Evolutionary conservation across 2,888 invertebrate species (phyloP).

Genomic region (Drosophila melanosoma): DNA sequence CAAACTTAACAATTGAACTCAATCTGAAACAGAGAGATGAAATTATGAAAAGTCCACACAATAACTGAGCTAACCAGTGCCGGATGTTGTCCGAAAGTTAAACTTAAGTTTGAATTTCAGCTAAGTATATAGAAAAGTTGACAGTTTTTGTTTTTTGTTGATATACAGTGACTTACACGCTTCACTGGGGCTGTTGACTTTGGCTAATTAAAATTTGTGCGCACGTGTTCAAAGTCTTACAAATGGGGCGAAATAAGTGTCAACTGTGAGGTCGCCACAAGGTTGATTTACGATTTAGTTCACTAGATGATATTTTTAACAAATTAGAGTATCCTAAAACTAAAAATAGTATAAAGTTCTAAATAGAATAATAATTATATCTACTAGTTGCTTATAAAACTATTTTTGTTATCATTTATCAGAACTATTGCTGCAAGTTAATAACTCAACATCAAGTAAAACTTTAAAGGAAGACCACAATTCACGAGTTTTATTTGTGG

Average conservation of each 20-base stretch:
- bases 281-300: slow-evolving; percentile 16
- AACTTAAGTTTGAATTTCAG: slow-evolving; percentile 33
- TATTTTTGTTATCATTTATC: not conserved
- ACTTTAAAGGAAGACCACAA: not conserved
- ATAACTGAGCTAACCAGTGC: slow-evolving; percentile 31
- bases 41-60: slow-evolving; percentile 73
- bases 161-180: slow-evolving; percentile 49
- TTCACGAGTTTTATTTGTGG: not conserved
- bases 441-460: too few relatives aligned
- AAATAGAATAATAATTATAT: not conserved
- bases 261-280: slow-evolving; percentile 36
- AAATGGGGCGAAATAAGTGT: slow-evolving; percentile 13
- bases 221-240: slow-evolving; percentile 50
- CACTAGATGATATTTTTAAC: not conserved
- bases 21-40: slow-evolving; percentile 36
- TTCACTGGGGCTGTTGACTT: slow-evolving; percentile 69
- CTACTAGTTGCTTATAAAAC: not conserved
- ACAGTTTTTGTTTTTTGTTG: slow-evolving; percentile 23
- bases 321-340: not conserved
- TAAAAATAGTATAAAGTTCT: too few relatives aligned
- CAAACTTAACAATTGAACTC: slow-evolving; percentile 44
- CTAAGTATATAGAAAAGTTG: slow-evolving; percentile 49
- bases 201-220: slow-evolving; percentile 72
- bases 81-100: slow-evolving; percentile 65
- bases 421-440: not conserved